Percentiles rank a stretch among this genome's conserved stretches.
Evolutionary conservation across 1,140 invertebrate species (phyloP).

Genomic region (Dryas iulia): DNA sequence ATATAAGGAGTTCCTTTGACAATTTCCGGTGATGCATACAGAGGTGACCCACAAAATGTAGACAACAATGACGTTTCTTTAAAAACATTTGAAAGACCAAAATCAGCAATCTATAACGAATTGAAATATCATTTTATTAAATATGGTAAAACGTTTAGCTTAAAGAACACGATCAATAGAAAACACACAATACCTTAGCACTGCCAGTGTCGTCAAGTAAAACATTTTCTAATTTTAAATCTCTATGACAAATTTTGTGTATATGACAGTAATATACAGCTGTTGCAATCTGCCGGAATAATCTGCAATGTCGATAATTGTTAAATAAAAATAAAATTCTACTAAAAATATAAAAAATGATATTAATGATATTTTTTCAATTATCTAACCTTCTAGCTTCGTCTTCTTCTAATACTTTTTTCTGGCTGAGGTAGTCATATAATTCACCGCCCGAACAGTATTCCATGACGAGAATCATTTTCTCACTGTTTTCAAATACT

Average conservation of each 20-base stretch:
- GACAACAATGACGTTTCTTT: slow-evolving; percentile 92
- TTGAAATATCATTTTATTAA: slow-evolving; percentile 1
- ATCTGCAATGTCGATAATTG: slow-evolving; percentile 66
- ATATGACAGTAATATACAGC: slow-evolving; percentile 99
- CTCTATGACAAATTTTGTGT: slow-evolving; percentile 98
- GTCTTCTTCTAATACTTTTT: slow-evolving; percentile 93
- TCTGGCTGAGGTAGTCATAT: slow-evolving; percentile 98
- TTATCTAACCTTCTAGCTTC: slow-evolving; percentile 89
- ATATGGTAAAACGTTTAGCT: not conserved
- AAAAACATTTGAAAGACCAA: slow-evolving; percentile 99
- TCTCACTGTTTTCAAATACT: slow-evolving; percentile 99
- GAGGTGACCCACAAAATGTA: slow-evolving; percentile 98
- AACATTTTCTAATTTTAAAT: slow-evolving; percentile 99
- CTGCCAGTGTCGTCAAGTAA: slow-evolving; percentile 96
- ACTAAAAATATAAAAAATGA: too few species aligned
- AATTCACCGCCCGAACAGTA: slow-evolving; percentile 98
- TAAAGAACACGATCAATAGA: slow-evolving; percentile 70
- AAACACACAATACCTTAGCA: slow-evolving; percentile 88
- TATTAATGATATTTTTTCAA: not conserved
- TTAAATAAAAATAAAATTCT: slow-evolving; percentile 11
- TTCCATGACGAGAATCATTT: slow-evolving; percentile 99
- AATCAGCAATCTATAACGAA: slow-evolving; percentile 95
- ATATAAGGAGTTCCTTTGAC: slow-evolving; percentile 98
- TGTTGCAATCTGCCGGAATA: slow-evolving; percentile 98
- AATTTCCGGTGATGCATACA: slow-evolving; percentile 99